phyloP scores from a whole-genome alignment of 2,888 invertebrate species.

The Trichacis sp. region DNA sequence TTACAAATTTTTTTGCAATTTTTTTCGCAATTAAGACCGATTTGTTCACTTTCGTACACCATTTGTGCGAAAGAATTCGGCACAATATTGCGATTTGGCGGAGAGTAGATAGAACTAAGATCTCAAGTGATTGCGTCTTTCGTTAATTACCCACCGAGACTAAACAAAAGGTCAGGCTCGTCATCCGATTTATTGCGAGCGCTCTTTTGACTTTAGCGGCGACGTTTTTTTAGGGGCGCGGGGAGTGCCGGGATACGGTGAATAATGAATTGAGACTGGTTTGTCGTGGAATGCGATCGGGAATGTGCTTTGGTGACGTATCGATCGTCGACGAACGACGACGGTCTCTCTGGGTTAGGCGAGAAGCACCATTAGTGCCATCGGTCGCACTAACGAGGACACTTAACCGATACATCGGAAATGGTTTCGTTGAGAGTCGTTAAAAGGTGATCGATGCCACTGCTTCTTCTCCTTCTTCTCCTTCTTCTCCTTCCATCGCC shows the following conservation, averaged over 20 bases:
- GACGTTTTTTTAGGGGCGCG: too few relatives aligned
- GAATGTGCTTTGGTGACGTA: slow-evolving; percentile 34
- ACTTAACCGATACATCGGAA: slow-evolving; percentile 34
- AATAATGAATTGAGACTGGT: too few relatives aligned
- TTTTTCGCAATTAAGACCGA: too few relatives aligned
- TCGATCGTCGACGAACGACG: too few relatives aligned
- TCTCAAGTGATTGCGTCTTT: too few relatives aligned
- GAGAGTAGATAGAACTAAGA: too few relatives aligned
- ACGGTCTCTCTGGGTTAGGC: slow-evolving; percentile 18
- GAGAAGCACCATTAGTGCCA: slow-evolving; percentile 21
- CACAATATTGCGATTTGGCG: too few relatives aligned
- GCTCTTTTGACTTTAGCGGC: too few relatives aligned
- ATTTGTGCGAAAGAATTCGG: too few relatives aligned
- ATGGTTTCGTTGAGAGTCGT: slow-evolving; percentile 31
- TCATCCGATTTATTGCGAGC: slow-evolving; percentile 14
- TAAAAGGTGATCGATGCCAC: slow-evolving; percentile 37
- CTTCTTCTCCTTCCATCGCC: slow-evolving; percentile 12
- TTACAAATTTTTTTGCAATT: too few relatives aligned
- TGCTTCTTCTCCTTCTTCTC: slow-evolving; percentile 3
- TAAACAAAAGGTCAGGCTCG: slow-evolving; percentile 34
- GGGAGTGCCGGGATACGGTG: too few relatives aligned
- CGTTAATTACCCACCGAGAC: slow-evolving; percentile 4
- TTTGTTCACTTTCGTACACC: too few relatives aligned
- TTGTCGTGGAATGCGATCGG: background rate
- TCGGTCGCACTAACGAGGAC: slow-evolving; percentile 35